Base-by-base conservation (phyloP, 2,888 invertebrate genomes). In the Psylliodes chrysocephalus region DNA sequence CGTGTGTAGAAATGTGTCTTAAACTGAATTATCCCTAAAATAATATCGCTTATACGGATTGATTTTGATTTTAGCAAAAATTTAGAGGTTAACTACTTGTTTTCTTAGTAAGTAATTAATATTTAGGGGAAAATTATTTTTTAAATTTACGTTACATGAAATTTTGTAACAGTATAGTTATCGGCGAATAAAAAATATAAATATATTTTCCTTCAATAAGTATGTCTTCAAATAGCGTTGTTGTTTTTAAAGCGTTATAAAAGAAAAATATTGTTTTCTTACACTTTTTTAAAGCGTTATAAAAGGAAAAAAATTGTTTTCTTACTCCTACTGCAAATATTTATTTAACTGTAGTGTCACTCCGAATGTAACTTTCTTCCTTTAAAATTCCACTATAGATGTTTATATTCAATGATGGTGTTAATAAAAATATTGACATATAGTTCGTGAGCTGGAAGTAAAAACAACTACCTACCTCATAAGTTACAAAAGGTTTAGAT, bases 1-100 rank as follows among this genome's bases (percentile, higher is more conserved):
- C 10, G 49, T 28, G 25, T 28, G 15, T 49, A 28, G 28, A 49
- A 49, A 49, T 49, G 49, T 49, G 49, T 49, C 49, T 49, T 49
- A 49, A 49, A 28, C 14, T 15, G 15, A 30, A 28, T 42, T 18
- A 2, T 42, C 8, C 1, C 7, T 15, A 49, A 47, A 49, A 49
- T 28, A 49, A 28, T 22, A n/a, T 53, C 3, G 22, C 12, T 53
- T 25, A n/a, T 15, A n/a, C n/a, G 1, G 14, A 44, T 55, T 55
- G 55, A 46, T 44, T 28, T 55, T 55, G 55, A 46, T 55, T 55
- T 55, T 46, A 55, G 55, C 30, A 54, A 42, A 19, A 55, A n/a
- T 54, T 42, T 53, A 53, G 53, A 42, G 28, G 25, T 54, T n/a
- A 52, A 40, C 38, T 6, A 22, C n/a, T 53, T 53, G 53, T 53